Conservation (phyloP, 2,797 vertebrate genomes). For the Orestias chungarensis region DNA sequence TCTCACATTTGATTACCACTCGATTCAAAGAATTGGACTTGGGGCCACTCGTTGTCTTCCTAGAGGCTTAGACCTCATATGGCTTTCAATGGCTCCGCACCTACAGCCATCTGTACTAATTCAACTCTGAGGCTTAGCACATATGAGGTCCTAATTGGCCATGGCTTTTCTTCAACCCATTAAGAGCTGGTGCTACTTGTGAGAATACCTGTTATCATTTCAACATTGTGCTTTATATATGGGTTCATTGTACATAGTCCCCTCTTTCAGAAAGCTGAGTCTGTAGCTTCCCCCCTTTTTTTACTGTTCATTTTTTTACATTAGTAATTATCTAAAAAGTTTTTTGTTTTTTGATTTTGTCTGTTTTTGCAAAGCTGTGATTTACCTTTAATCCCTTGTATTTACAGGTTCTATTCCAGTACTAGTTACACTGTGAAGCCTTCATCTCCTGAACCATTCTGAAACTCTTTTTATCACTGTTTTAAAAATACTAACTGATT, state of each 20-base stretch:
- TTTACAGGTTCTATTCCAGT: too few relatives aligned
- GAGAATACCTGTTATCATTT: background rate
- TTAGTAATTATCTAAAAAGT: background rate
- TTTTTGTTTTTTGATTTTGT: background rate
- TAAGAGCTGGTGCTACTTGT: background rate
- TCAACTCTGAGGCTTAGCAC: conserved; percentile 30
- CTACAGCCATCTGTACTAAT: conserved; percentile 38
- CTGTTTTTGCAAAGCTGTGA: background rate
- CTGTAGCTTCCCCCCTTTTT: background rate
- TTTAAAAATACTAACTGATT: background rate
- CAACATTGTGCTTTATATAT: background rate
- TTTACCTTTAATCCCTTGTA: background rate
- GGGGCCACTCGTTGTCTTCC: conserved; percentile 54
- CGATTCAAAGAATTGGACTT: conserved; percentile 50
- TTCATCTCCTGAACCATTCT: background rate
- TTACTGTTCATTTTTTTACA: conserved; percentile 22
- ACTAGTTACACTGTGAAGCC: background rate
- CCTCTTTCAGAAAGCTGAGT: conserved; percentile 1
- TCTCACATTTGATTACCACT: conserved; percentile 74
- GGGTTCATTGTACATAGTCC: background rate
- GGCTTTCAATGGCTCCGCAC: conserved; percentile 49
- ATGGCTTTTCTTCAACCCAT: conserved; percentile 20
- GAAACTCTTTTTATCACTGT: background rate
- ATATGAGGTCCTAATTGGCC: conserved; percentile 14
- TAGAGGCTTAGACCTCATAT: conserved; percentile 35